phyloP scores from a whole-genome alignment of 2,888 invertebrate genomes.

The Eupithecia centaureata region DNA sequence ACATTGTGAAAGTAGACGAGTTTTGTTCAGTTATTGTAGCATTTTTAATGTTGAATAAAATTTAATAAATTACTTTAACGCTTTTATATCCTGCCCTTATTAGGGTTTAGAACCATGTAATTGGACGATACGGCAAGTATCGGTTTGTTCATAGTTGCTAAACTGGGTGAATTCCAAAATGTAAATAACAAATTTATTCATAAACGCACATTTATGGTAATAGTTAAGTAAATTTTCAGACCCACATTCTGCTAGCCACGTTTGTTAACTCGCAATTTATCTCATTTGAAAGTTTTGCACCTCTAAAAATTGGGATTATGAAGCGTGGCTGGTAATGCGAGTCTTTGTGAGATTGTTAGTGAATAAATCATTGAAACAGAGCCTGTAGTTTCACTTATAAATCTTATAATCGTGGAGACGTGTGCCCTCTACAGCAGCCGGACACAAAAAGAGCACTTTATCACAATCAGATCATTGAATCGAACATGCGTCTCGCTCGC shows the following conservation, averaged over 20 bases:
- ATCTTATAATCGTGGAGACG: slow-evolving; percentile 30
- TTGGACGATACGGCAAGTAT: slow-evolving; percentile 39
- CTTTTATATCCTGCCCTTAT: slow-evolving; percentile 64
- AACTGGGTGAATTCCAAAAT: slow-evolving; percentile 53
- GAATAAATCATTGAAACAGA: slow-evolving; percentile 63
- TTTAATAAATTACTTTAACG: slow-evolving; percentile 62
- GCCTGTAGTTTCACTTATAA: slow-evolving; percentile 50
- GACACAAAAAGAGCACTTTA: slow-evolving; percentile 49
- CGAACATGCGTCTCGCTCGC: slow-evolving; percentile 51
- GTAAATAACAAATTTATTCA: slow-evolving; percentile 67
- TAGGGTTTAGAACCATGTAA: slow-evolving; percentile 53
- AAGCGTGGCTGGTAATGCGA: slow-evolving; percentile 54
- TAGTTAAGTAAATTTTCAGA: slow-evolving; percentile 60
- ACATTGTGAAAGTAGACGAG: slow-evolving; percentile 58
- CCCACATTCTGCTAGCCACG: slow-evolving; percentile 46
- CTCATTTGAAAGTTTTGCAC: slow-evolving; percentile 34
- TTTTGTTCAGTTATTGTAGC: slow-evolving; percentile 65
- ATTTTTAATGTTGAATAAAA: slow-evolving; percentile 63
- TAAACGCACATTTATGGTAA: slow-evolving; percentile 72
- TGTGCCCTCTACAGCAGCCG: slow-evolving; percentile 47
- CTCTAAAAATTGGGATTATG: slow-evolving; percentile 28
- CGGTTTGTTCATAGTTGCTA: slow-evolving; percentile 58
- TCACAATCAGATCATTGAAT: slow-evolving; percentile 59
- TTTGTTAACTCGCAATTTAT: slow-evolving; percentile 40
- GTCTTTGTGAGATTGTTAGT: slow-evolving; percentile 66